Base-by-base conservation (phyloP, 2,797 vertebrate genomes). In the Sebastes kiyomatsui region DNA sequence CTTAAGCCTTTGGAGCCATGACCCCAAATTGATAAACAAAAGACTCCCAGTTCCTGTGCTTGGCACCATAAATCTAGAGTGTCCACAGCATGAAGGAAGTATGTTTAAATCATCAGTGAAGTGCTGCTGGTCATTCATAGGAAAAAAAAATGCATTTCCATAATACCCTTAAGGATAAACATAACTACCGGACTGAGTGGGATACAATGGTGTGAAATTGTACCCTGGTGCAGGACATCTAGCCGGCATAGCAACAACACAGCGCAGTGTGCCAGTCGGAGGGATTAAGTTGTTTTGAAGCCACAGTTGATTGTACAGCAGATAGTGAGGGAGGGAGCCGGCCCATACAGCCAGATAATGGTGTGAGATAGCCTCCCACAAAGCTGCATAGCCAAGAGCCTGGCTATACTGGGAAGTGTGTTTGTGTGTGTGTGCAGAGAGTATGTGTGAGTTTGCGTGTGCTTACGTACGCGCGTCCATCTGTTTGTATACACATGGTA, bases 191-290 rank as follows among this genome's bases (percentile, higher is more conserved):
- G 62, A 72, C 81, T 83, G 84, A 62, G 83, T 80, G 85, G 76
- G 81, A 92, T 87, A 93, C 89, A 93, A 88, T 92, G 89, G 93
- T 92, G 94, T 95, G 93, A 95, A 94, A 94, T 87, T 90, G 82
- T 93, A 94, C 83, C 87, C 90, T 75, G 72, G 79, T 87, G 87
- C 78, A 86, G 87, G 87, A 91, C 88, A 93, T 85, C 85, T 77
- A 88, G 90, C 84, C 85, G 64, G 87, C 92, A 90, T 90, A 91
- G 94, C 89, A 94, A 94, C 92, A 93, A 91, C 93, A 91, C 85
- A 13, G 68, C 22, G 23, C 69, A 32, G 62, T 25, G 72, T 87
- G 90, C 82, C 91, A 93, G 88, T 89, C 87, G 18, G 83, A 90
- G 85, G 90, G 90, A 94, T 93, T 88, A 88, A 90, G 87, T 90